phyloP scores from a whole-genome alignment of 2,113 vertebrate genomes.

The Carollia perspicillata region DNA sequence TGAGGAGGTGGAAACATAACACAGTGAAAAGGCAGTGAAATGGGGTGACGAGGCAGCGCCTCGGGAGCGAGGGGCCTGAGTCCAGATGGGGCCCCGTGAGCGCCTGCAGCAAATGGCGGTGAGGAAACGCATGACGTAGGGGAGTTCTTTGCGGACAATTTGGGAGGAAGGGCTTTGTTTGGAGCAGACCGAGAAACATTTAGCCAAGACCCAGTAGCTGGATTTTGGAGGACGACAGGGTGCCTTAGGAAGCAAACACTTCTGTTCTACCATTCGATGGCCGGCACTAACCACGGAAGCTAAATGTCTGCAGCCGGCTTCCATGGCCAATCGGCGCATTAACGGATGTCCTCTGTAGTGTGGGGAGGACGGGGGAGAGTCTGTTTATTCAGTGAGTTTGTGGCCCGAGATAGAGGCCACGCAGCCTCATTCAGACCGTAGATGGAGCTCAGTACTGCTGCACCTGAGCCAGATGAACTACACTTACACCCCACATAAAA shows the following conservation, averaged over 20 bases:
- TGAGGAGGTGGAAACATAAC: not conserved
- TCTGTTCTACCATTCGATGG: not conserved
- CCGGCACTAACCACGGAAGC: not conserved
- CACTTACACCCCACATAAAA: not conserved
- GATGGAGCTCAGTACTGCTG: not conserved
- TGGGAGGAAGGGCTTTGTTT: not conserved
- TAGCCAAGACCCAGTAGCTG: not conserved
- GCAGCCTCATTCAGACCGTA: not conserved
- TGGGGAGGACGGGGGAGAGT: not conserved
- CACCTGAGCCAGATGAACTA: not conserved
- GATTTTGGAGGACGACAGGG: not conserved
- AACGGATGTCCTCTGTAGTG: not conserved
- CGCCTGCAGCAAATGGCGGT: not conserved
- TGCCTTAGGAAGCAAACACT: not conserved
- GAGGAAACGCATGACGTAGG: not conserved
- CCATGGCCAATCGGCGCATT: not conserved
- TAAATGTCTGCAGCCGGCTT: not conserved
- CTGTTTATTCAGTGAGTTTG: not conserved
- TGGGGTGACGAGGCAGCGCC: not conserved
- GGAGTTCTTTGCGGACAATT: not conserved
- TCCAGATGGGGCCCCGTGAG: not conserved
- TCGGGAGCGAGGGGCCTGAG: not conserved
- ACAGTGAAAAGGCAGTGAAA: not conserved
- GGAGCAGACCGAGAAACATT: not conserved
- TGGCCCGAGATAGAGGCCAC: not conserved